These are phyloP conservation scores for Limnodromus scolopaceus DNA, from an alignment of 2,797 vertebrate species.

Conservation along the genomic window DNA sequence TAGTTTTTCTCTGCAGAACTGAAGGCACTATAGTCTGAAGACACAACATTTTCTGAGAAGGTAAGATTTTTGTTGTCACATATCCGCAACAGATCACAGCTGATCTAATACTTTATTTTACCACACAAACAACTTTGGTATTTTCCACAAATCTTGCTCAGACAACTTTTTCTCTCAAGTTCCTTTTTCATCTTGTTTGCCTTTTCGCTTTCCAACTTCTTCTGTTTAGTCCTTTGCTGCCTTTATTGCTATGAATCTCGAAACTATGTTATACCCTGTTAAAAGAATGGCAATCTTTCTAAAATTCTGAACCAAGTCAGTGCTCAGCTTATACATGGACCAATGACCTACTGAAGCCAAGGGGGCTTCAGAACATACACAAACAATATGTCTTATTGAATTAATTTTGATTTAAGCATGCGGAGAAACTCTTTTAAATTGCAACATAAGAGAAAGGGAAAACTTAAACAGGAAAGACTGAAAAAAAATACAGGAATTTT, in stretches of 20 bases:
- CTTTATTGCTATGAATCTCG: background rate
- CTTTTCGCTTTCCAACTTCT: constrained; percentile 7
- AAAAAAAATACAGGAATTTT: background rate
- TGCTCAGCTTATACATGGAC: background rate
- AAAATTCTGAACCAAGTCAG: background rate
- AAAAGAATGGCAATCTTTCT: background rate
- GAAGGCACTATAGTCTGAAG: background rate
- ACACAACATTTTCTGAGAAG: background rate
- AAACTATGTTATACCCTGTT: background rate
- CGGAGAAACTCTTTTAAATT: background rate
- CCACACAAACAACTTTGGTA: constrained; percentile 16
- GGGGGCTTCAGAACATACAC: background rate
- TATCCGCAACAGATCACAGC: background rate
- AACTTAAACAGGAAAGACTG: background rate
- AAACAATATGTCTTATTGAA: background rate
- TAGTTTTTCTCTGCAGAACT: background rate
- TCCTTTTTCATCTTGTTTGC: constrained; percentile 37
- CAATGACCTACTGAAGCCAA: background rate
- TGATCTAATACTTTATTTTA: constrained; percentile 37
- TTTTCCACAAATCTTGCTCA: constrained; percentile 62
- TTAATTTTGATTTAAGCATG: background rate
- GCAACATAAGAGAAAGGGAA: background rate
- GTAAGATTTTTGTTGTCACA: background rate
- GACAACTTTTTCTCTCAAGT: constrained; percentile 42
- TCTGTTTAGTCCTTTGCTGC: background rate